Base-by-base conservation (phyloP, 53 echinoderm and acorn worm genomes). In the Stichopus horrens region DNA sequence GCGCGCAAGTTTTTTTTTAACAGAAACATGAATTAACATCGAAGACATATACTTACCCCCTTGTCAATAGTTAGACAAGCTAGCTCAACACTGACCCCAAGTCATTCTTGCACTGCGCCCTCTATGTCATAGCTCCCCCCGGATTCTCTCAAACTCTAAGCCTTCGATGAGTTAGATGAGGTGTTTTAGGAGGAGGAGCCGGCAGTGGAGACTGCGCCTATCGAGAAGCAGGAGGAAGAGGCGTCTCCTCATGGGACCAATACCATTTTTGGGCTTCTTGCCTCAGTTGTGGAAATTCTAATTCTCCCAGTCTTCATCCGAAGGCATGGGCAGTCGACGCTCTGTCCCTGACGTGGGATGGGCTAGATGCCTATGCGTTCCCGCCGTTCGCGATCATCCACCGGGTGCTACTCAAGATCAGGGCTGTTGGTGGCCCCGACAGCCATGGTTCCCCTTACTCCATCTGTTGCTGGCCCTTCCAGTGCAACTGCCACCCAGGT, bases 241-340 rank as follows among this genome's bases (percentile, higher is more conserved):
- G 8, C 74, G 10, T 85, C 84, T 73, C 7, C 54, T 13, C 53
- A 20, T 4, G 21, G 51, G 51, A 74, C 11, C 65, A 8, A 20
- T 8, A 74, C 90, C 16, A 52, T 0, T 5, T 18, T 83, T 60
- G 85, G 84, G 10, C 89, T 92, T 2, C 86, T 92, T 75, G 92
- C 92, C 37, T 37, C 37, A 20, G 21, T n/a, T 5, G 20, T 52
- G 23, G 53, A 53, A 18, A 88, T 88, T 60, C 22, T 52, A 7
- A 83, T 88, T 52, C 90, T 93, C 3, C 90, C 88, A 21, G 90
- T 88, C 22, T 93, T 81, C 20, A 88, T 89, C 57, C 90, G 5
- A 54, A 78, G 13, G 19, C 18, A 52, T 74, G 7, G 7, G 8
- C 89, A 92, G 5, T 86, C 90, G 7, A 71, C 73, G 55, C 82